These are phyloP conservation scores for Oegoconia quadripuncta DNA, from an alignment of 2,888 invertebrate species.

Conservation along the genomic window DNA sequence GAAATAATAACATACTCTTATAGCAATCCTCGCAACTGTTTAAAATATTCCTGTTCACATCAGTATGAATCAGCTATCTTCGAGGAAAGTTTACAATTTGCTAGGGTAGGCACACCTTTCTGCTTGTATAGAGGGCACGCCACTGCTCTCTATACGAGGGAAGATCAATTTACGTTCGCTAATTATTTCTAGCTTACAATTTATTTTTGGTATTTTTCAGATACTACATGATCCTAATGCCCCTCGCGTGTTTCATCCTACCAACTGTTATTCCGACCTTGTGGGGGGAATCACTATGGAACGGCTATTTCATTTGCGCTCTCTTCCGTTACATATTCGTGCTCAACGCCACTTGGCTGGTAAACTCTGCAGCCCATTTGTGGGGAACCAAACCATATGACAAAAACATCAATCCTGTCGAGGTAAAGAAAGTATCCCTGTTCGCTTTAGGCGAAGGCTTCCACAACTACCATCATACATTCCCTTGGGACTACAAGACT, in stretches of 20 bases:
- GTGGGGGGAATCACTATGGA: constrained; percentile 86
- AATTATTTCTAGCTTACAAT: too few relatives aligned
- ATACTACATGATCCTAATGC: constrained; percentile 86
- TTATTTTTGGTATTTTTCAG: constrained; percentile 62
- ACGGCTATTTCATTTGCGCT: constrained; percentile 83
- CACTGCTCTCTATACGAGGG: too few relatives aligned
- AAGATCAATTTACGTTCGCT: too few relatives aligned
- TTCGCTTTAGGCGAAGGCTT: constrained; percentile 88
- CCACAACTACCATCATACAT: constrained; percentile 92
- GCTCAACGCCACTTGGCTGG: constrained; percentile 92
- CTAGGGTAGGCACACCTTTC: too few relatives aligned
- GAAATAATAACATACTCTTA: too few relatives aligned
- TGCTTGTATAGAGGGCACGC: too few relatives aligned
- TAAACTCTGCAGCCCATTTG: constrained; percentile 92
- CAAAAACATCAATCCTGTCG: constrained; percentile 84
- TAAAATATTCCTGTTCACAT: too few relatives aligned
- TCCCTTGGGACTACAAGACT: constrained; percentile 92
- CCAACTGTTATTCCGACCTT: constrained; percentile 86
- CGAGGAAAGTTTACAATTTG: too few relatives aligned
- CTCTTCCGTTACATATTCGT: constrained; percentile 87
- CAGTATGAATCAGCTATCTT: too few relatives aligned
- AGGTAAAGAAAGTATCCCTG: constrained; percentile 83
- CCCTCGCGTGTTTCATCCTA: constrained; percentile 85
- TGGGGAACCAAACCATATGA: constrained; percentile 87
- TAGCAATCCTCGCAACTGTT: too few relatives aligned